Evolutionary conservation across 2,113 vertebrate genomes (phyloP).

Genomic region (Tenrec ecaudatus): DNA sequence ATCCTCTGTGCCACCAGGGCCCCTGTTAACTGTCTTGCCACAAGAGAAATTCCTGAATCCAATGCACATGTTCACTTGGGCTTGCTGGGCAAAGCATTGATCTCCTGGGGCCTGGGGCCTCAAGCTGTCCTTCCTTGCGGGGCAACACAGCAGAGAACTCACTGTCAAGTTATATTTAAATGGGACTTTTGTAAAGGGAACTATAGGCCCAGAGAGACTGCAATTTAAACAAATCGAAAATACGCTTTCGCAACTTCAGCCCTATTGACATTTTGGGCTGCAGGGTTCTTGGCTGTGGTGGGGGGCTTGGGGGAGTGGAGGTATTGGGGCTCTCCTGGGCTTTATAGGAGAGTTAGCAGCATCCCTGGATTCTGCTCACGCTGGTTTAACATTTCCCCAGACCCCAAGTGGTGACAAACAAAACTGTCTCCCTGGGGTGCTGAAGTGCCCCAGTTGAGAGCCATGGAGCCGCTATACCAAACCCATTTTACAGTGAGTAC

Average conservation of each 20-base stretch:
- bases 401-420: too few relatives aligned
- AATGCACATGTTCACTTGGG: neutral
- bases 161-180: neutral
- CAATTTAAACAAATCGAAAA: neutral
- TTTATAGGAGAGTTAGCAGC: rapidly evolving
- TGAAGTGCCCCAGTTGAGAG: neutral
- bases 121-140: neutral
- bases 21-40: neutral
- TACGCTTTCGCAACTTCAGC: neutral
- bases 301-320: neutral
- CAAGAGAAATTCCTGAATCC: neutral
- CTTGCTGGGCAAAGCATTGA: neutral
- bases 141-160: neutral
- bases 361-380: neutral
- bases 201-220: neutral
- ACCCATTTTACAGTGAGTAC: neutral
- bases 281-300: neutral
- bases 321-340: neutral
- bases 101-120: neutral
- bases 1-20: too few relatives aligned
- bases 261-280: neutral
- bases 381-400: too few relatives aligned
- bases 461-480: neutral
- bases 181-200: neutral
- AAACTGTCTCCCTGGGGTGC: neutral